Base-by-base conservation (phyloP, 2,113 vertebrate genomes). In the Cyphomyrus plagiostoma region DNA sequence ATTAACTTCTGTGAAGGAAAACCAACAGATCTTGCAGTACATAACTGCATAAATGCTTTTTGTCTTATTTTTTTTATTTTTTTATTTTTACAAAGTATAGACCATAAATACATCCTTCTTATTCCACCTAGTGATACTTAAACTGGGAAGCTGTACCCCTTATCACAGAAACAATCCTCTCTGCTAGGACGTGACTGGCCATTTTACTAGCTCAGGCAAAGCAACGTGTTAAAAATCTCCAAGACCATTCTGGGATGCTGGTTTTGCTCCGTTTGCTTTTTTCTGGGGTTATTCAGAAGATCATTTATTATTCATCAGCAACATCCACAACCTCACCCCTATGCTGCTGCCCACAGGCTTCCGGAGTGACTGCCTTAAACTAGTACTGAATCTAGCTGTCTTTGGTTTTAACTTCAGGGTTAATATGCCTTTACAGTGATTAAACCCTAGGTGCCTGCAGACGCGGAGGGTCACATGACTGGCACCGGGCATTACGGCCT, bases 401-500 rank as follows among this genome's bases (percentile, higher is more conserved):
- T 90, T 88, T 90, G 0, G 82, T 90, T 93, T 92, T 90, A 91
- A 91, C 90, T 87, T 89, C 30, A 91, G 93, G 92, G 93, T 93
- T 92, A 91, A 94, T 94, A 93, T 58, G 94, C 94, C 93, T 93
- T 92, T 92, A 89, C 89, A 30, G 90, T 91, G 92, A 93, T 94
- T 93, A 93, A 88, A 87, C 83, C 88, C n/a, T 7, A 74, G 92
- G 93, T 93, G 92, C 92, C 89, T 85, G 23, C 82, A 89, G 91
- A 93, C 88, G 86, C 82, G 90, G 50, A 45, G 88, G 91, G 91
- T 93, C 92, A 92, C 91, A 91, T 45, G 91, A 90, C 90, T 86
- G 92, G 94, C 92, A 89, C 26, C 80, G 42, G 21, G 90, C 92
- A 93, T 92, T 93, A 91, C n/a, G 0, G 90, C 77, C 70, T 88